Evolutionary conservation across 1,140 invertebrate genomes (phyloP), one percentile per base, ranked within the genome.

Genomic region (Penaeus indicus): DNA sequence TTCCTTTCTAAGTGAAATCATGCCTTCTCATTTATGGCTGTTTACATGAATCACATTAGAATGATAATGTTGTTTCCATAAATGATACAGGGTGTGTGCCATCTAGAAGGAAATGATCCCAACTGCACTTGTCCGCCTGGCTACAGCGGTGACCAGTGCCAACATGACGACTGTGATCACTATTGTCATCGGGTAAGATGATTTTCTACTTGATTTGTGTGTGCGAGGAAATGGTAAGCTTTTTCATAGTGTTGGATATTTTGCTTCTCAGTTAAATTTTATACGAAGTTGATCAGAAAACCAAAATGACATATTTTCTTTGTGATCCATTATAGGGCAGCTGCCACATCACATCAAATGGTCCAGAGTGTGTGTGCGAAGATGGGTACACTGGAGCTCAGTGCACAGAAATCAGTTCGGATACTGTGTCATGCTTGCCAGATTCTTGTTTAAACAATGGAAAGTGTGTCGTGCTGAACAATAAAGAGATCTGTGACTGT

Each of bases 141-240:
- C n/a, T 92, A 83, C 84, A 90, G 86, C 63, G 92, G 92, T n/a
- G 90, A 91, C 60, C 82, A 84, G 63, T 92, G 92, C 86, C 75
- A 84, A 21, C 75, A 85, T 61, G 92, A 92, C 78, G 89, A 92
- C 27, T 93, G 93, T 90, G 91, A 92, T 69, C 90, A 92, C 61
- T 92, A 92, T 67, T 94, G 93, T 89, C 86, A 87, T 64, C 91
- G 91, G 83, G 92, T 93, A 92, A 92, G 92, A 90, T 83, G 22
- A 77, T 83, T 87, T 72, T 32, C 67, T 82, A 63, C 80, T 85
- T 42, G 38, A 21, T 38, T 60, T 11, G n/a, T 72, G 19, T 27
- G 69, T n/a, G 60, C 7, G 0, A n/a, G 62, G 78, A 69, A 19
- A 27, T 7, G 8, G 32, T 7, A 72, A 8, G 5, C 1, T 72